These are phyloP conservation scores for Tympanoctomys barrerae DNA, from an alignment of 2,797 vertebrate species.

Conservation along the genomic window DNA sequence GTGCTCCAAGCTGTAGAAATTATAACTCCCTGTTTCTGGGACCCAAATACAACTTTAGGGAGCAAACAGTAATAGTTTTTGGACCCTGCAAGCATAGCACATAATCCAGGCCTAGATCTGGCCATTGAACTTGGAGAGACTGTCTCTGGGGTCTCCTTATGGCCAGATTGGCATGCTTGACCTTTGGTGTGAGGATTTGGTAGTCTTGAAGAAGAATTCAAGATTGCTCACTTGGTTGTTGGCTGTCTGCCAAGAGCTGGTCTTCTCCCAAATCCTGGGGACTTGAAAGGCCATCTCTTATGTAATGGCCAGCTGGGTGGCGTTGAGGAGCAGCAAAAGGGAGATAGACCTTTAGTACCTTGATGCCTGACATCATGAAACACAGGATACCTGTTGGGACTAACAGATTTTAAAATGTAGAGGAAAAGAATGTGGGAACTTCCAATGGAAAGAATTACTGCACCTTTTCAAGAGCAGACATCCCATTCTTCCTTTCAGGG, in stretches of 20 bases:
- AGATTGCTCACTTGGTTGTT: not conserved
- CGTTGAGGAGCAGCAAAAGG: not conserved
- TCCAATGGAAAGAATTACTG: not conserved
- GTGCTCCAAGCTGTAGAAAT: constrained; percentile 24
- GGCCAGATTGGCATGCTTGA: not conserved
- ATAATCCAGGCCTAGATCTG: not conserved
- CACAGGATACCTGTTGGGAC: not conserved
- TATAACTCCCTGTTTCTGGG: constrained; percentile 47
- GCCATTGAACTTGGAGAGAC: not conserved
- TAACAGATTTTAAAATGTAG: not conserved
- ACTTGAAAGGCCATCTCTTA: not conserved
- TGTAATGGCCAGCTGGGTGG: not conserved
- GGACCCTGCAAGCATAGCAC: not conserved
- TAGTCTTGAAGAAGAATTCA: not conserved
- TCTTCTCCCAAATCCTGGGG: not conserved
- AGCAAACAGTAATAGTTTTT: constrained; percentile 35
- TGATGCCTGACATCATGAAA: not conserved
- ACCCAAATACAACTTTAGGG: constrained; percentile 24
- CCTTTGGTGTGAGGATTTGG: not conserved
- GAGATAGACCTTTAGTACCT: not conserved
- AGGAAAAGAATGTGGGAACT: not conserved
- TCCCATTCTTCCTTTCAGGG: not conserved
- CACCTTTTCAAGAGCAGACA: not conserved
- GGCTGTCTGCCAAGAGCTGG: not conserved
- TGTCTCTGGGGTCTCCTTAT: not conserved